Percentiles rank a stretch among this genome's conserved stretches.
Conservation (phyloP, 2,113 vertebrate species). For the Pelecanus crispus region DNA sequence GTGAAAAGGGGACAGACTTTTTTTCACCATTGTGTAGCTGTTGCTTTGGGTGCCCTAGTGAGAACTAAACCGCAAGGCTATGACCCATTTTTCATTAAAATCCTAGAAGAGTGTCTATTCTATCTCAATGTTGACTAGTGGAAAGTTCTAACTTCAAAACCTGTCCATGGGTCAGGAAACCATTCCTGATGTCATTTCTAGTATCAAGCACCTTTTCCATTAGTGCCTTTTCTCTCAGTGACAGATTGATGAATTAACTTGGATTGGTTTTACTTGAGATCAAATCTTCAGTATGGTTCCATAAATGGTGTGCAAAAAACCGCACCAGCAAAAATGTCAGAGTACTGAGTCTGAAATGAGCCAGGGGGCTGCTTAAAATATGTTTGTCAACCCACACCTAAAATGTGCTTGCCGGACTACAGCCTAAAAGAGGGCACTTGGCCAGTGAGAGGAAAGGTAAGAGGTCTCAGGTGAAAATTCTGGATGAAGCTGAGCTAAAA, state of each 20-base stretch:
- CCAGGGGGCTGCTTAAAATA: neutral
- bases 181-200: neutral
- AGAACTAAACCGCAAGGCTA: neutral
- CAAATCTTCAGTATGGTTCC: neutral
- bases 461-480: neutral
- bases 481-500: neutral
- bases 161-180: neutral
- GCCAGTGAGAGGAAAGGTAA: neutral
- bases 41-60: neutral
- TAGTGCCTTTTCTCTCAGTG: neutral
- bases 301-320: neutral
- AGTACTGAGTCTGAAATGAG: neutral
- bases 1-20: neutral
- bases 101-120: neutral
- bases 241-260: neutral
- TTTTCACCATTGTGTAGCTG: neutral
- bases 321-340: neutral
- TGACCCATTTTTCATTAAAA: neutral
- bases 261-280: neutral
- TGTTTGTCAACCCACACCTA: neutral
- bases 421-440: neutral
- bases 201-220: accelerated
- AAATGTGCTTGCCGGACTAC: neutral
- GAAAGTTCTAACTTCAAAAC: neutral
- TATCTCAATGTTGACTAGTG: neutral